phyloP scores from a whole-genome alignment of 2,888 invertebrate genomes.

The Drosophila subsilvestris region DNA sequence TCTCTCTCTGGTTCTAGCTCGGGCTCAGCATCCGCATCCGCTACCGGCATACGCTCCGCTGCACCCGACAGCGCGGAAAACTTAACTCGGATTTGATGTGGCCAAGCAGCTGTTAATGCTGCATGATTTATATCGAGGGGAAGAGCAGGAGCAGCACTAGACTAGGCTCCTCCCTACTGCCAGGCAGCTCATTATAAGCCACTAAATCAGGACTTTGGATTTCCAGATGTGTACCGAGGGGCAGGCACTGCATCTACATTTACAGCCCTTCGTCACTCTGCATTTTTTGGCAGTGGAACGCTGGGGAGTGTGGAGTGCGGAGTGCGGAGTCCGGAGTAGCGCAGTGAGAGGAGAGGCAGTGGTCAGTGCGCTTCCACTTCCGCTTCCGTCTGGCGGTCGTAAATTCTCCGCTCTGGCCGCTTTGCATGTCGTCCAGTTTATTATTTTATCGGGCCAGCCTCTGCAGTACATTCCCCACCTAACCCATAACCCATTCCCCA shows the following conservation, averaged over 20 bases:
- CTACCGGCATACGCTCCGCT: slow-evolving; percentile 50
- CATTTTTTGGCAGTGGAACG: slow-evolving; percentile 11
- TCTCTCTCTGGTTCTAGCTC: slow-evolving; percentile 57
- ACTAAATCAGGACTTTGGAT: slow-evolving; percentile 49
- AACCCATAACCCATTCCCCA: too few relatives aligned
- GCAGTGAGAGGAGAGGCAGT: background rate
- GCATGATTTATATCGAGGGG: slow-evolving; percentile 77
- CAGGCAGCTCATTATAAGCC: slow-evolving; percentile 62
- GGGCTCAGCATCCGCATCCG: slow-evolving; percentile 49
- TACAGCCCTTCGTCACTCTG: slow-evolving; percentile 22
- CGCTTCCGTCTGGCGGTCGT: slow-evolving; percentile 23
- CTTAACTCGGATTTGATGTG: slow-evolving; percentile 79
- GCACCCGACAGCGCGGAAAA: slow-evolving; percentile 62
- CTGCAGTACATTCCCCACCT: slow-evolving; percentile 1
- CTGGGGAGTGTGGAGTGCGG: background rate
- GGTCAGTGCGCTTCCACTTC: slow-evolving; percentile 52
- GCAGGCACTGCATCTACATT: slow-evolving; percentile 6
- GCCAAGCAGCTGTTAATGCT: slow-evolving; percentile 82
- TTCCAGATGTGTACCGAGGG: background rate
- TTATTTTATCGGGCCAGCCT: slow-evolving; percentile 47
- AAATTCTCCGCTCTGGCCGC: slow-evolving; percentile 37
- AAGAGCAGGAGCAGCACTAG: slow-evolving; percentile 6
- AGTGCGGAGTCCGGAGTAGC: background rate
- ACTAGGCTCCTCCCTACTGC: slow-evolving; percentile 16
- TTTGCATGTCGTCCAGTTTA: slow-evolving; percentile 59